A percentile compares a stretch with the other conserved stretches of the same genome.
Evolutionary conservation across 1,140 invertebrate genomes (phyloP).

Genomic region (Anastrepha obliqua): DNA sequence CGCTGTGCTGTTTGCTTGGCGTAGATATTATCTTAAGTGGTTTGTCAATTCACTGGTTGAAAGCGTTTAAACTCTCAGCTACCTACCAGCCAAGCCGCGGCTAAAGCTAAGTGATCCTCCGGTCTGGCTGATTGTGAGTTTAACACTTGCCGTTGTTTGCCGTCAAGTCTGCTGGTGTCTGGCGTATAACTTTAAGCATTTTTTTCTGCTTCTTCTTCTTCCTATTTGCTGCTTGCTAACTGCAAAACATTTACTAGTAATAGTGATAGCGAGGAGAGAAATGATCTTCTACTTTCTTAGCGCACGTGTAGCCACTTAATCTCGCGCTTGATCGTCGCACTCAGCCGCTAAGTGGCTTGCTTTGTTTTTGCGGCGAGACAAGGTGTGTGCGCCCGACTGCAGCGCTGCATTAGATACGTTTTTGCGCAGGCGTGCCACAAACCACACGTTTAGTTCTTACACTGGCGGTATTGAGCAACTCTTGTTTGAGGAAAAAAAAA

Average conservation of each 20-base stretch:
- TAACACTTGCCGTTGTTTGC: slow-evolving; percentile 44
- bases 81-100: slow-evolving; percentile 17
- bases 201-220: not conserved
- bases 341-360: not conserved
- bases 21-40: slow-evolving; percentile 41
- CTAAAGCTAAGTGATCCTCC: too few species aligned
- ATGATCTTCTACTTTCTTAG: slow-evolving; percentile 18
- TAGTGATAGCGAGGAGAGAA: not conserved
- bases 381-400: not conserved
- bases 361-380: not conserved
- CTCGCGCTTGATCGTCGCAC: not conserved
- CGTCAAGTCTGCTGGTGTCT: slow-evolving; percentile 26
- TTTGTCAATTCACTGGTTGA: slow-evolving; percentile 37
- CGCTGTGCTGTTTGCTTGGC: slow-evolving; percentile 4
- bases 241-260: not conserved
- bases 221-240: not conserved
- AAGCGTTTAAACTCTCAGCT: slow-evolving; percentile 49
- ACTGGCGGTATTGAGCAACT: not conserved
- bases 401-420: not conserved
- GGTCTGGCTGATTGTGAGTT: not conserved
- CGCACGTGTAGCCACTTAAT: slow-evolving; percentile 34
- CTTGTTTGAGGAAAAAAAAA: not conserved
- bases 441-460: not conserved
- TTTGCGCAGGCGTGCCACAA: slow-evolving; percentile 15
- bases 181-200: not conserved